Evolutionary conservation across 2,113 vertebrate genomes (phyloP).

Genomic region (Pedionomus torquatus): DNA sequence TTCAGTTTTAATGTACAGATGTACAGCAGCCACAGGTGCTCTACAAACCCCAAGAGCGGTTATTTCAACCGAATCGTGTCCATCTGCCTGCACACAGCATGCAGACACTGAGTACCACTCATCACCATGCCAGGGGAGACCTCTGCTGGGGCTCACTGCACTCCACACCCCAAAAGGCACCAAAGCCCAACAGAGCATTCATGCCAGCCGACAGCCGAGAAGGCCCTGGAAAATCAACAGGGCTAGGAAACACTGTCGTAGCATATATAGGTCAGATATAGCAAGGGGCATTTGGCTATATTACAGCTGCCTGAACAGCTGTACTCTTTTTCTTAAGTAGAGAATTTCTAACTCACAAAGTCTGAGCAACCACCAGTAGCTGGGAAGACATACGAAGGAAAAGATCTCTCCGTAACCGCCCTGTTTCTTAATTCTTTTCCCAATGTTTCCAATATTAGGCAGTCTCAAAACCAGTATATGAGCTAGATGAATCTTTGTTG

Average conservation of each 20-base stretch:
- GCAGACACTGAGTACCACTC: fast-evolving
- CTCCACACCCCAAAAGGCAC: neutral
- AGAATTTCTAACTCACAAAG: neutral
- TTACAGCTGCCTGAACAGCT: neutral
- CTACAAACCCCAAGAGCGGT: neutral
- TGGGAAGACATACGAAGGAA: neutral
- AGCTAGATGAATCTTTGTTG: neutral
- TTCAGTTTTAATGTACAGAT: fast-evolving
- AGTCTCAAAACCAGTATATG: neutral
- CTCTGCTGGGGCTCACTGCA: neutral
- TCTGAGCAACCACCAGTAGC: neutral
- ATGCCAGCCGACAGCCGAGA: fast-evolving
- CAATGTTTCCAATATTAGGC: fast-evolving
- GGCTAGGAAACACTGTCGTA: neutral
- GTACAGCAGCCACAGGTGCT: neutral
- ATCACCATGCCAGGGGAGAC: fast-evolving
- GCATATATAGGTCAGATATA: neutral
- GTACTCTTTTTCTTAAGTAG: neutral
- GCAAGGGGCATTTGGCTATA: neutral
- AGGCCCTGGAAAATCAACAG: neutral
- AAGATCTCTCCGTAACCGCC: neutral
- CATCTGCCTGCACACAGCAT: too few relatives aligned
- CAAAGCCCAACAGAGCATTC: fast-evolving
- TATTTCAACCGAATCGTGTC: fast-evolving
- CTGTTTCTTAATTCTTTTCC: neutral